Percentiles rank a stretch among this genome's conserved stretches.
These are phyloP conservation scores for Nymphicus hollandicus DNA, from an alignment of 2,113 vertebrate species.

Conservation along the genomic window DNA sequence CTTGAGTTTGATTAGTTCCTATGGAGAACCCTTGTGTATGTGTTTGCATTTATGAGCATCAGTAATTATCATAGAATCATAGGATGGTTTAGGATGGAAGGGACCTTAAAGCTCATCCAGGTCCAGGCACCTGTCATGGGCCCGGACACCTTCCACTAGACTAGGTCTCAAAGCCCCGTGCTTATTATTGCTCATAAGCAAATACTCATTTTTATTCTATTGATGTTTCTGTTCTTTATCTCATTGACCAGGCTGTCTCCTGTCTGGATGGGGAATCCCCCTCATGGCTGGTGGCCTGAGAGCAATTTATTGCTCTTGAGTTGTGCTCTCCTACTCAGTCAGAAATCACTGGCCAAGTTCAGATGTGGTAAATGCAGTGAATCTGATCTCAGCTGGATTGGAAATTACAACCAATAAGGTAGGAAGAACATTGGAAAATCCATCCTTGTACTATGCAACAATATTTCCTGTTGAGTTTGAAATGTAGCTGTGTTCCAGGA, in stretches of 20 bases:
- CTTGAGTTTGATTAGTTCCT: not conserved
- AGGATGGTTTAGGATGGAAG: too few species aligned
- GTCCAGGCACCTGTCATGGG: too few species aligned
- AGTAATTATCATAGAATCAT: not conserved
- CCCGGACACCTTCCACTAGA: not conserved
- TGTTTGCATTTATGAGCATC: not conserved
- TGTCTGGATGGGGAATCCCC: not conserved
- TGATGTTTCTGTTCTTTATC: not conserved
- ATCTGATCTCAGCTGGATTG: not conserved
- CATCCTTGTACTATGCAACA: not conserved
- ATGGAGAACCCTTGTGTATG: accelerated
- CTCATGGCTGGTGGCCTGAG: not conserved
- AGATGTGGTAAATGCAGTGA: not conserved
- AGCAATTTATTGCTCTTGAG: not conserved
- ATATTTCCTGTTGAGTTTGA: not conserved
- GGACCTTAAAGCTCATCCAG: too few species aligned
- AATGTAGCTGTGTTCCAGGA: not conserved
- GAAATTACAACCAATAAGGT: not conserved
- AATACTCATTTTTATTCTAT: not conserved
- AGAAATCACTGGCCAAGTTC: not conserved
- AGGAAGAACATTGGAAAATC: not conserved
- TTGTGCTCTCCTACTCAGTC: not conserved
- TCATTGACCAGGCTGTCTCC: not conserved
- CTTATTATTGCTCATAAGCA: not conserved
- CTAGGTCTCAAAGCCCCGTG: not conserved